A percentile compares a stretch with the other conserved stretches of the same genome.
Conservation (phyloP, 37 sponge, comb jelly and placozoan genomes). For the Chondrosia reniformis region DNA sequence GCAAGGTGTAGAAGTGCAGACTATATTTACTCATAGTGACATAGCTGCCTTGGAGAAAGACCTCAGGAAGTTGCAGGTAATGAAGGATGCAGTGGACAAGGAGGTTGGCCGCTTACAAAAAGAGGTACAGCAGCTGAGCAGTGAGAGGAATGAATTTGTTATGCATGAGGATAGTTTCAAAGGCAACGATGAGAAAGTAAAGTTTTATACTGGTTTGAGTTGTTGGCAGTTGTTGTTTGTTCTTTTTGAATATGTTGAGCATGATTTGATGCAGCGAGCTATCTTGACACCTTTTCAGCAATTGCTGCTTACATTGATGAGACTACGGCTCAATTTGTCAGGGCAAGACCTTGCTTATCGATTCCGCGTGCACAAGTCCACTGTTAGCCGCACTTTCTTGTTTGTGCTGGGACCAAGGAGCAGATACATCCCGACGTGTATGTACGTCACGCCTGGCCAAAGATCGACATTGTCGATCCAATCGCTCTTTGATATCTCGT, state of each 20-base stretch:
- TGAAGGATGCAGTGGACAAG: background rate
- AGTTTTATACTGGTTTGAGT: background rate
- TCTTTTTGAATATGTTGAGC: background rate
- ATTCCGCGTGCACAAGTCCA: background rate
- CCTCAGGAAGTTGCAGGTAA: background rate
- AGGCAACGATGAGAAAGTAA: background rate
- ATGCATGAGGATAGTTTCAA: background rate
- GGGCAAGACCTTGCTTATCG: conserved; percentile 1
- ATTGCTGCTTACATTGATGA: background rate
- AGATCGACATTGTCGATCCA: no score
- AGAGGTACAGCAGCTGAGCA: background rate
- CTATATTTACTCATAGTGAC: background rate
- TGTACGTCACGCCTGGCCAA: no score
- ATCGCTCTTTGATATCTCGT: no score
- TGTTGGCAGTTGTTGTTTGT: background rate
- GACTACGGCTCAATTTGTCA: background rate
- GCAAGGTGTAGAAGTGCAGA: background rate
- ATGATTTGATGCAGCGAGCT: background rate
- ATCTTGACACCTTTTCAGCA: background rate
- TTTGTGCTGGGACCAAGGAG: no score
- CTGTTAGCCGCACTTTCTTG: background rate
- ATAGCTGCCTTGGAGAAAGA: background rate
- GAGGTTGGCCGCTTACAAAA: background rate
- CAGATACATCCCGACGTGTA: no score
- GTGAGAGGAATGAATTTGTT: background rate